Evolutionary conservation across 2,113 vertebrate species (phyloP).

Genomic region (Equus quagga): DNA sequence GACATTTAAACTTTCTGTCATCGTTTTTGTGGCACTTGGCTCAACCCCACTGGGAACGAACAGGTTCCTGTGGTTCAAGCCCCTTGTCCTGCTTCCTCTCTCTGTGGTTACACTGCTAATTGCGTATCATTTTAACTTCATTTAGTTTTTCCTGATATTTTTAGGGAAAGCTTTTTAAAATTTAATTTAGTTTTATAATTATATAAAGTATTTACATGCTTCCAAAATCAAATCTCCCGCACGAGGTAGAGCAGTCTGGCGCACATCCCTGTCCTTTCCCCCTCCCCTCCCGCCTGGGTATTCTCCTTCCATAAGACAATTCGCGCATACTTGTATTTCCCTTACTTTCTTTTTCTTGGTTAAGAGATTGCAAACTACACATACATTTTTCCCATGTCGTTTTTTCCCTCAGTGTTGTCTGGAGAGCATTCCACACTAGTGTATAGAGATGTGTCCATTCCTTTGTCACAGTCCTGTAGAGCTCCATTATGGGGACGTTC

Average conservation of each 20-base stretch:
- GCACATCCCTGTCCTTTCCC: background rate
- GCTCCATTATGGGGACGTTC: accelerated
- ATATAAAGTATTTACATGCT: background rate
- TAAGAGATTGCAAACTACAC: background rate
- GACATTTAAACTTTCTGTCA: no score
- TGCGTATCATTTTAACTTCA: background rate
- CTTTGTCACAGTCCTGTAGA: accelerated
- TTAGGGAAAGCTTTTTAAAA: background rate
- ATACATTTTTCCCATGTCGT: accelerated
- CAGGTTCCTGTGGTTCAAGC: background rate
- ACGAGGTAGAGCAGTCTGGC: background rate
- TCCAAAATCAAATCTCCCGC: background rate
- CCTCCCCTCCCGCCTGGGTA: background rate
- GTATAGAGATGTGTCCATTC: background rate
- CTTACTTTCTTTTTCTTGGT: background rate
- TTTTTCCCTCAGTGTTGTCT: background rate
- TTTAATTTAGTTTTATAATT: background rate
- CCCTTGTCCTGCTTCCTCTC: background rate
- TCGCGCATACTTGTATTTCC: accelerated
- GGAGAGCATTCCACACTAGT: no score
- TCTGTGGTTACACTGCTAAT: no score
- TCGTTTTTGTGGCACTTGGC: background rate
- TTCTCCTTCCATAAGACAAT: background rate
- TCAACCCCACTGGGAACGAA: background rate
- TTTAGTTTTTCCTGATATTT: background rate